Evolutionary conservation across 92 coral and sea anemone species (phyloP), one percentile per base, ranked within the genome.

Genomic region (Anthopleura xanthogrammica): DNA sequence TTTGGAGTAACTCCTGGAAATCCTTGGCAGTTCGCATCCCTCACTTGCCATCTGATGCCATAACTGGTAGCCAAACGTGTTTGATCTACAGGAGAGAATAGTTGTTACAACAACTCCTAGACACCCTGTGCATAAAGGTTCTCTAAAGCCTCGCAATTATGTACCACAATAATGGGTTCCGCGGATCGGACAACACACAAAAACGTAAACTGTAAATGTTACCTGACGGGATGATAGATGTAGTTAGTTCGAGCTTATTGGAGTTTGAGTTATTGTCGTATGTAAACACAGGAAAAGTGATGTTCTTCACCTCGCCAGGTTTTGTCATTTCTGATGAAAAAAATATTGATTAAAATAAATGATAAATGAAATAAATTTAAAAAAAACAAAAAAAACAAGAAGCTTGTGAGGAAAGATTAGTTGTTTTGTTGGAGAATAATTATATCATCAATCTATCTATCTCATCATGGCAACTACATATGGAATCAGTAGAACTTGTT

Each of bases 271-370:
- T 20, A 11, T 11, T 58, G 73, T 79, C 43, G 72, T 57, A 79
- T 14, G 72, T 79, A 13, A 79, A 79, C 22, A 40, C 22, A 5
- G 82, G 82, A 55, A 14, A 16, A 48, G 41, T 79, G 74, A 79
- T 79, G n/a, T 57, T 60, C 50, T 22, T 5, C 0, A 79, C 82
- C 3, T 52, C 74, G 11, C 60, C 72, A 23, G 74, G 82, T 79
- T 79, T 60, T 16, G 72, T 9, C 82, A 79, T 79, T 23, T 57
- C 82, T 79, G 73, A 43, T 76, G 36, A 54, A 78, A 13, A 29
- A 16, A 24, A 39, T 6, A 41, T 17, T 12, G 7, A 74, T 41
- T 7, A 74, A 41, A 39, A 41, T 29, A 2, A 11, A 6, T 54
- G 16, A 54, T 54, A 54, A 54, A 14, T 54, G 58, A 11, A 54